Conservation (phyloP, 2,888 invertebrate species). For the Nomada ruficornis region DNA sequence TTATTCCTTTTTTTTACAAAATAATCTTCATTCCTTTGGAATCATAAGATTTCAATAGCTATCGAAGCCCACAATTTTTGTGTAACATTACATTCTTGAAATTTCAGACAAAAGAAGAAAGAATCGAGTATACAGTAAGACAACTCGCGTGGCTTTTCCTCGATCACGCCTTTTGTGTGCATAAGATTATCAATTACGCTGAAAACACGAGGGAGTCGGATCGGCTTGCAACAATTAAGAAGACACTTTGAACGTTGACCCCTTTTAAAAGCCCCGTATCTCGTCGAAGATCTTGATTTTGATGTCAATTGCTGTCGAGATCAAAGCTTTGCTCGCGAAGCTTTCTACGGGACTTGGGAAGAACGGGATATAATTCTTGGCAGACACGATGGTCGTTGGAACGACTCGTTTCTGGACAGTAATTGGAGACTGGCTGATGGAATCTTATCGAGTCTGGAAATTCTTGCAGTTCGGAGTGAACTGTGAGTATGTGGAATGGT, state of each 20-base stretch:
- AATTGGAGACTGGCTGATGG: not conserved
- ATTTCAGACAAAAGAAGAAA: not conserved
- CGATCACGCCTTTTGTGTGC: not conserved
- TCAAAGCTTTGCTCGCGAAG: not conserved
- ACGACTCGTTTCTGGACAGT: not conserved
- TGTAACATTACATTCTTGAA: no score
- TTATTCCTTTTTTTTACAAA: not conserved
- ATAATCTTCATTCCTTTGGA: not conserved
- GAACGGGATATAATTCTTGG: constrained; percentile 1
- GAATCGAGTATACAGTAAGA: not conserved
- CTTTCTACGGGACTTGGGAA: not conserved
- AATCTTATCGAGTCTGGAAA: not conserved
- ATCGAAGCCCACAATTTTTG: no score
- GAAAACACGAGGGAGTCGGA: not conserved
- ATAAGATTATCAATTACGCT: constrained; percentile 23
- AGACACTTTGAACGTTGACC: constrained; percentile 31
- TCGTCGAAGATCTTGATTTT: constrained; percentile 23
- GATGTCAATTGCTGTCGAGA: constrained; percentile 6
- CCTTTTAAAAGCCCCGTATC: constrained; percentile 13
- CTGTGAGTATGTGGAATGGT: not conserved
- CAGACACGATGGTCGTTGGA: not conserved
- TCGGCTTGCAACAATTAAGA: constrained; percentile 44
- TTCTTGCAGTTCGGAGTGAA: not conserved
- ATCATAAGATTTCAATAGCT: no score
- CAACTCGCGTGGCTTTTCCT: not conserved